These are phyloP conservation scores for Cordilura impudica DNA, from an alignment of 2,888 invertebrate genomes.

Conservation along the genomic window DNA sequence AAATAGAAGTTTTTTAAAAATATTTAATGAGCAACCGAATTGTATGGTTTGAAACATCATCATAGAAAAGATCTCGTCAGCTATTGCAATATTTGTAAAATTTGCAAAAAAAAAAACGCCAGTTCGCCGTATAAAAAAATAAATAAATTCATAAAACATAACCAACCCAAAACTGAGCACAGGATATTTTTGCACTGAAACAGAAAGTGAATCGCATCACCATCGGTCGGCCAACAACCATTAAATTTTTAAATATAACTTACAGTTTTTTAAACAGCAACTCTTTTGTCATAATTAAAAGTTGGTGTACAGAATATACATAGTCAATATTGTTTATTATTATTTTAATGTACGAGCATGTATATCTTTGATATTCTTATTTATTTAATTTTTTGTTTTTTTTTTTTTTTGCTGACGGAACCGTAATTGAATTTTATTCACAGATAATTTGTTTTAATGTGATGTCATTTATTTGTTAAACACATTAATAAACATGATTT, in stretches of 20 bases:
- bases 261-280: constrained; percentile 30
- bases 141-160: not conserved
- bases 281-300: not conserved
- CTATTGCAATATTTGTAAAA: constrained; percentile 22
- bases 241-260: constrained; percentile 8
- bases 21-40: not conserved
- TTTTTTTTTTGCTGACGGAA: no score
- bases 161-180: constrained; percentile 22
- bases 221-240: constrained; percentile 36
- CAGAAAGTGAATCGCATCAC: not conserved
- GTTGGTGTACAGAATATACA: constrained; percentile 22
- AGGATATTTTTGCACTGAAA: not conserved
- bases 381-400: no score
- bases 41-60: constrained; percentile 23
- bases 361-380: no score
- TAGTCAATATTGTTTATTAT: no score
- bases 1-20: constrained; percentile 1
- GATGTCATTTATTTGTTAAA: no score
- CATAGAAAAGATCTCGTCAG: constrained; percentile 35
- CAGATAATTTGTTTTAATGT: no score
- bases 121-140: constrained; percentile 14
- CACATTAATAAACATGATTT: no score
- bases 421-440: no score
- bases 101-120: constrained; percentile 7
- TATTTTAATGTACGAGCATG: no score